Evolutionary conservation across 37 sponge, comb jelly and placozoan species (phyloP), one percentile per base, ranked within the genome.

Genomic region (Axinella damicornis): DNA sequence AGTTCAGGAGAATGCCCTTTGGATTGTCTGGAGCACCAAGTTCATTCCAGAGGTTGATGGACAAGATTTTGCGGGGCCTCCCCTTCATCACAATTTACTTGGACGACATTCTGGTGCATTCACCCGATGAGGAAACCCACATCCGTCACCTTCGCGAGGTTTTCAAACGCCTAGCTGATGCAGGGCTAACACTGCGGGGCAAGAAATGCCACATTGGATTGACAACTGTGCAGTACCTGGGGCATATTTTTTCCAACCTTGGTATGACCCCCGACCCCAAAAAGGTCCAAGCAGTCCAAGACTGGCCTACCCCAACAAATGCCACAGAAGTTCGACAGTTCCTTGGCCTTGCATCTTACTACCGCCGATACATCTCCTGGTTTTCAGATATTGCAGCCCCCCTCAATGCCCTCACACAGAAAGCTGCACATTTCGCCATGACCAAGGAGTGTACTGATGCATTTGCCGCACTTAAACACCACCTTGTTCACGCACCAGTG

Each of bases 311-410:
- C 6, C 87, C 87, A 58, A 82, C 52, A n/a, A 55, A 46, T 66
- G 57, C 40, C 33, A 53, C 40, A 39, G 41, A 39, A 20, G 72
- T 91, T 30, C 73, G 75, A 9, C 21, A 63, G 31, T 91, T 91
- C 46, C 64, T 91, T 41, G 92, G 77, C 52, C 78, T 91, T 15
- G 79, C 83, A 35, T 86, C 87, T 22, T 91, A 83, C 64, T 91
- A 88, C 58, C n/a, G 92, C 14, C 59, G 83, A 2, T 91, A 82
- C 60, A 86, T 91, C 17, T 57, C 37, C 14, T 30, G 53, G 39
- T 91, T 91, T 73, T 65, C 91, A n/a, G 86, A 91, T 36, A 85
- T 85, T 68, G 72, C 92, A 24, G 65, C 67, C 15, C 92, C 92
- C 1, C 92, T 86, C 22, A 28, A 74, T 52, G 59, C 19, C 9